phyloP scores from a whole-genome alignment of 2,888 invertebrate species.

The Hoplodrina blanda region DNA sequence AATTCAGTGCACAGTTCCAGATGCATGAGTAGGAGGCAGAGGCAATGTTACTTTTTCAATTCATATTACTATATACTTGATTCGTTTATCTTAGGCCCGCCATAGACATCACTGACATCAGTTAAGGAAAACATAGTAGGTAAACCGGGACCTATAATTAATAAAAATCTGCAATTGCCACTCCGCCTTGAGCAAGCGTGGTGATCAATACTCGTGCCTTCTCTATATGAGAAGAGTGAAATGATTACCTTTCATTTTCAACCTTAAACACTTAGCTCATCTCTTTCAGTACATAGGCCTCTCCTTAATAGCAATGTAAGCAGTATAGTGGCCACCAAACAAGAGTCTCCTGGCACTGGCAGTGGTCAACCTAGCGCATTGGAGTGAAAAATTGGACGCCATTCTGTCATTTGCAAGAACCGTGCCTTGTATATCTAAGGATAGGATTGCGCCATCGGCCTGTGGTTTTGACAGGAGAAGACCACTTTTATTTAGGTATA shows the following conservation, averaged over 20 bases:
- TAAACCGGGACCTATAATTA: too few relatives aligned
- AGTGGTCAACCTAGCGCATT: constrained; percentile 33
- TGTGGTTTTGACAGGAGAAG: constrained; percentile 15
- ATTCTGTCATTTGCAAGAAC: constrained; percentile 38
- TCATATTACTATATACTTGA: too few relatives aligned
- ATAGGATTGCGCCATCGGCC: not conserved
- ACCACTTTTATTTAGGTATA: not conserved
- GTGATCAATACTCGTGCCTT: too few relatives aligned
- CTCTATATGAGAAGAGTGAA: too few relatives aligned
- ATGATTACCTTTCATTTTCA: not conserved
- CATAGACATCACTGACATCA: too few relatives aligned
- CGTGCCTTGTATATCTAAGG: constrained; percentile 10
- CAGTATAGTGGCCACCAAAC: constrained; percentile 12
- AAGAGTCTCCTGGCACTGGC: constrained; percentile 1
- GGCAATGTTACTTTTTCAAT: too few relatives aligned
- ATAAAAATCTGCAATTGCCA: too few relatives aligned
- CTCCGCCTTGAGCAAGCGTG: too few relatives aligned
- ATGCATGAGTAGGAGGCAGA: too few relatives aligned
- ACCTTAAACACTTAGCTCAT: not conserved
- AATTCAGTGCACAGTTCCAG: too few relatives aligned
- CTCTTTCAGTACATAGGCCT: not conserved
- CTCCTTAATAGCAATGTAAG: not conserved
- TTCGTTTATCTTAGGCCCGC: too few relatives aligned
- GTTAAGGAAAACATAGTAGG: too few relatives aligned
- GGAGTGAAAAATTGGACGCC: constrained; percentile 37